Conservation (phyloP, 2,797 vertebrate species). For the Thalassophryne amazonica region DNA sequence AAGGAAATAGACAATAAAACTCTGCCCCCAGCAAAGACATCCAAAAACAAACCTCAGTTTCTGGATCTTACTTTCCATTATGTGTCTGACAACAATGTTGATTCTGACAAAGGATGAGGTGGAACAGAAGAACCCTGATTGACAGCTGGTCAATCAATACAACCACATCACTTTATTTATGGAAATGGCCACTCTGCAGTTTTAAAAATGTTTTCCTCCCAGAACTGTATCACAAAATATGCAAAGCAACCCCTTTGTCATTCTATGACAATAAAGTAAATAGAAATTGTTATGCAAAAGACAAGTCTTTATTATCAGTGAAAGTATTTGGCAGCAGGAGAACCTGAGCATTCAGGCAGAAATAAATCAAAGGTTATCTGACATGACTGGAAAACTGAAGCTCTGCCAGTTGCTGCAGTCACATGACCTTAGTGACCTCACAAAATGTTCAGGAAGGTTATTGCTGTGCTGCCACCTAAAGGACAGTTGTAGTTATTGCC, state of each 20-base stretch:
- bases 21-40: no score
- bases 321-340: neutral
- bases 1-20: no score
- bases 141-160: no score
- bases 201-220: no score
- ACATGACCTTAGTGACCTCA: neutral
- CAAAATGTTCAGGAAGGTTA: neutral
- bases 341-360: neutral
- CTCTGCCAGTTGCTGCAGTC: no score
- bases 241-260: neutral
- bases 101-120: no score
- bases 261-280: neutral
- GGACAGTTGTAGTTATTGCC: slow-evolving; percentile 14
- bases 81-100: no score
- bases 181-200: no score
- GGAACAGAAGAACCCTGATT: no score
- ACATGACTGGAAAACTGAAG: neutral
- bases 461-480: slow-evolving; percentile 43
- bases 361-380: neutral
- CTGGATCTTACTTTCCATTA: no score
- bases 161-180: no score
- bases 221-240: neutral
- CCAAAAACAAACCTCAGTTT: no score
- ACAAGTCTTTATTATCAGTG: neutral
- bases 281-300: neutral